A percentile compares a stretch with the other conserved stretches of the same genome.
phyloP scores from a whole-genome alignment of 2,797 vertebrate species.

The Arnoldichthys spilopterus region DNA sequence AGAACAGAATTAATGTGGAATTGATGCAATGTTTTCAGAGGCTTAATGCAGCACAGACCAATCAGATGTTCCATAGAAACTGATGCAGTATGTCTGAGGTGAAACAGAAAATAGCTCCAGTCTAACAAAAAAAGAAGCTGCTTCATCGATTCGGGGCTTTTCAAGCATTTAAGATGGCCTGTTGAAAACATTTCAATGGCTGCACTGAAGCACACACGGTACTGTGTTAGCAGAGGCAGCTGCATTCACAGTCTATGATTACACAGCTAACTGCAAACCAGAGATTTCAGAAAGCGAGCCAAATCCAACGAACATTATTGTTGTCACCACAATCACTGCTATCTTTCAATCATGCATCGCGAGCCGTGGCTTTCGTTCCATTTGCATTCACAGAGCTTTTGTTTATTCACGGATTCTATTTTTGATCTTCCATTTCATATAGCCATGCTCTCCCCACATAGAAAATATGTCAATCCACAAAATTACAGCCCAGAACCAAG shows the following conservation, averaged over 20 bases:
- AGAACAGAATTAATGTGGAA: conserved; percentile 1
- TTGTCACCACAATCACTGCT: conserved; percentile 40
- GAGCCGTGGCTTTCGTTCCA: conserved; percentile 47
- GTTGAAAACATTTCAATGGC: conserved; percentile 64
- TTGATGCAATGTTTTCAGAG: not conserved
- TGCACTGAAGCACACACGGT: conserved; percentile 44
- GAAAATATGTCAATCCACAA: conserved; percentile 52
- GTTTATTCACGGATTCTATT: conserved; percentile 34
- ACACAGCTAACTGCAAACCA: conserved; percentile 43
- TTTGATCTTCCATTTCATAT: conserved; percentile 37
- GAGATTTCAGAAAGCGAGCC: conserved; percentile 34
- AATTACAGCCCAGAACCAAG: conserved; percentile 59
- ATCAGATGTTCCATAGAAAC: not conserved
- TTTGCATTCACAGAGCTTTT: conserved; percentile 38
- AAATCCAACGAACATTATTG: conserved; percentile 31
- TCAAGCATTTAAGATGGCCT: conserved; percentile 58
- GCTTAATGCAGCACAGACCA: not conserved
- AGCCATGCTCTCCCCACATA: not conserved
- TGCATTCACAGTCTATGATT: conserved; percentile 56
- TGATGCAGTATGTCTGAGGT: conserved; percentile 10
- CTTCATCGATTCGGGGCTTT: conserved; percentile 64
- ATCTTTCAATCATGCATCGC: conserved; percentile 57
- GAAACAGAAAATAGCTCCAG: conserved; percentile 42
- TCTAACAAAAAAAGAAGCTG: conserved; percentile 47
- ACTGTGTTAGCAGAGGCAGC: conserved; percentile 53